A percentile compares a stretch with the other conserved stretches of the same genome.
These are phyloP conservation scores for Agrypnus murinus DNA, from an alignment of 2,888 invertebrate genomes.

Conservation along the genomic window DNA sequence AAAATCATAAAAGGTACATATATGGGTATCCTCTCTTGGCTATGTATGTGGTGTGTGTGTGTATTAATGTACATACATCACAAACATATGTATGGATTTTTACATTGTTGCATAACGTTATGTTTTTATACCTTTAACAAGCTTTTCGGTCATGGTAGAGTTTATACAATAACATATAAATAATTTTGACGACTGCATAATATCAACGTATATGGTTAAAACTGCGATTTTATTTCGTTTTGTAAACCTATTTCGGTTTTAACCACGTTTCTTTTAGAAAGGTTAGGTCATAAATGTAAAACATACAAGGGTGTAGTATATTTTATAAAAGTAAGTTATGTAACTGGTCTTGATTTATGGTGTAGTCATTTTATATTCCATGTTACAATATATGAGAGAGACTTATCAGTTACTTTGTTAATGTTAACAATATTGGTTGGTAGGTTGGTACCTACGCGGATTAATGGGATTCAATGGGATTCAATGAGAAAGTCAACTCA, in stretches of 20 bases:
- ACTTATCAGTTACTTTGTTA: constrained; percentile 6
- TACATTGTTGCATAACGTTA: constrained; percentile 30
- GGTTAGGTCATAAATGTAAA: constrained; percentile 22
- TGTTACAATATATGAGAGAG: constrained; percentile 3
- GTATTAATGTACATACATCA: too few species aligned
- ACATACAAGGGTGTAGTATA: constrained; percentile 17
- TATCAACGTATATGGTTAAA: constrained; percentile 21
- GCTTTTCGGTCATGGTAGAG: constrained; percentile 21
- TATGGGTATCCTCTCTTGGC: too few species aligned
- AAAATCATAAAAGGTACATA: constrained; percentile 15
- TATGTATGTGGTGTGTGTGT: too few species aligned
- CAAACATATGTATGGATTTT: constrained; percentile 9
- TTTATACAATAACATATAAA: constrained; percentile 36
- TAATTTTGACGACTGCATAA: constrained; percentile 35
- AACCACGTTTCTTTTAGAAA: constrained; percentile 22
- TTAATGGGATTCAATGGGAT: too few species aligned
- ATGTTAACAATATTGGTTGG: neutral
- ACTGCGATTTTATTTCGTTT: constrained; percentile 22
- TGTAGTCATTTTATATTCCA: constrained; percentile 1
- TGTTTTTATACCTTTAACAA: constrained; percentile 19
- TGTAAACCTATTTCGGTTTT: constrained; percentile 14
- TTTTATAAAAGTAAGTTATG: constrained; percentile 13
- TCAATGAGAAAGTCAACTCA: too few species aligned
- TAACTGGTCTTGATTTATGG: constrained; percentile 12
- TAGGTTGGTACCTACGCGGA: too few species aligned